A percentile compares a stretch with the other conserved stretches of the same genome.
Conservation (phyloP, 2,888 invertebrate species). For the Cactoblastis cactorum region DNA sequence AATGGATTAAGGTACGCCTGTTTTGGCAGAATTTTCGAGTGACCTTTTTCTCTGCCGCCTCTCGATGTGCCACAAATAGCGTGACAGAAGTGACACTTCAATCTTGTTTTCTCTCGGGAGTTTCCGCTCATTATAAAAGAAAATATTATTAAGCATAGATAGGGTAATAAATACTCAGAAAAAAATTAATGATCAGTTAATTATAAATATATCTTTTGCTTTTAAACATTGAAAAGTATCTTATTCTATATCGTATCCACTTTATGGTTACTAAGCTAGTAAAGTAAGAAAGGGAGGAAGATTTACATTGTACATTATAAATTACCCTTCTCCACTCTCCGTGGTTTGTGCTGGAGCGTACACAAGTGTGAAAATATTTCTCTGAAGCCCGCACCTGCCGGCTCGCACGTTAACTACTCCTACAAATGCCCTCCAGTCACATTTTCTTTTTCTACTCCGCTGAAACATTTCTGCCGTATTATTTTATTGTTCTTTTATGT, state of each 20-base stretch:
- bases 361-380: slow-evolving; percentile 42
- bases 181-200: too few relatives aligned
- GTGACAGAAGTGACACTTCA: not conserved
- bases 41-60: slow-evolving; percentile 37
- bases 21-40: slow-evolving; percentile 31
- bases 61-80: not conserved
- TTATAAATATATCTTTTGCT: too few relatives aligned
- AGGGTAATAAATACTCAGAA: too few relatives aligned
- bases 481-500: slow-evolving; percentile 39
- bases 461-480: slow-evolving; percentile 38
- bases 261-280: too few relatives aligned
- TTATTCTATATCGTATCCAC: too few relatives aligned
- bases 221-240: too few relatives aligned
- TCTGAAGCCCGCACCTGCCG: slow-evolving; percentile 45
- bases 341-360: slow-evolving; percentile 18
- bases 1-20: slow-evolving; percentile 22
- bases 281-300: too few relatives aligned
- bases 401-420: slow-evolving; percentile 50
- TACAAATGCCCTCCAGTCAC: slow-evolving; percentile 54
- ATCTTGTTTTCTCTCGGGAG: too few relatives aligned
- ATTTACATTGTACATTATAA: too few relatives aligned
- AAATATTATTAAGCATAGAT: too few relatives aligned
- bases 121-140: too few relatives aligned
- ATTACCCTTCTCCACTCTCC: not conserved
- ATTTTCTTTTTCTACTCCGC: slow-evolving; percentile 46